These are phyloP conservation scores for Clarias fuscus DNA, from an alignment of 2,797 vertebrate species.

Conservation along the genomic window DNA sequence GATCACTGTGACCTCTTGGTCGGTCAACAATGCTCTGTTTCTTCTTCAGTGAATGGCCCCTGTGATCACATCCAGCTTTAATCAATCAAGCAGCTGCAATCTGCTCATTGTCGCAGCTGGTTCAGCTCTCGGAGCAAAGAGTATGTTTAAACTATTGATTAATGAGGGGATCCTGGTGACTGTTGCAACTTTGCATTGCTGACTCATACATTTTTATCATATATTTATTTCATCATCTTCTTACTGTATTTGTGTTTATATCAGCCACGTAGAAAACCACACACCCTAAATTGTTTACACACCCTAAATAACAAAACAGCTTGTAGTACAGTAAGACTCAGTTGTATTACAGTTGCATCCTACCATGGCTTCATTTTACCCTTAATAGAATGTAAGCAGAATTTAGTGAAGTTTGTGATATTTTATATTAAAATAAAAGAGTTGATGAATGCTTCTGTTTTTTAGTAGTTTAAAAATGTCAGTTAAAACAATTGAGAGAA, in stretches of 20 bases:
- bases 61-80: constrained; percentile 28
- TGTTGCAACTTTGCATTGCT: background rate
- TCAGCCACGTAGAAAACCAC: background rate
- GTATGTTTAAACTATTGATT: constrained; percentile 34
- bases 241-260: background rate
- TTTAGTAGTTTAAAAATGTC: background rate
- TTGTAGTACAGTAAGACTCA: background rate
- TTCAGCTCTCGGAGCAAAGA: constrained; percentile 17
- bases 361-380: background rate
- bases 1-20: constrained; percentile 27
- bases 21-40: constrained; percentile 41
- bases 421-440: background rate
- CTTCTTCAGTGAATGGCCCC: constrained; percentile 25
- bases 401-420: background rate
- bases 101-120: constrained; percentile 24
- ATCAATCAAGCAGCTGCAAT: constrained; percentile 28
- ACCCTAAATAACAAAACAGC: background rate
- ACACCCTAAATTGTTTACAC: too few species aligned
- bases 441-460: background rate
- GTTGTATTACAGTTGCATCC: background rate
- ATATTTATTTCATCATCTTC: background rate
- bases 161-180: background rate
- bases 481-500: background rate
- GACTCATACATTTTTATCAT: background rate
- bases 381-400: background rate